Conservation (phyloP, 2,797 vertebrate genomes). For the Sebastes variabilis region DNA sequence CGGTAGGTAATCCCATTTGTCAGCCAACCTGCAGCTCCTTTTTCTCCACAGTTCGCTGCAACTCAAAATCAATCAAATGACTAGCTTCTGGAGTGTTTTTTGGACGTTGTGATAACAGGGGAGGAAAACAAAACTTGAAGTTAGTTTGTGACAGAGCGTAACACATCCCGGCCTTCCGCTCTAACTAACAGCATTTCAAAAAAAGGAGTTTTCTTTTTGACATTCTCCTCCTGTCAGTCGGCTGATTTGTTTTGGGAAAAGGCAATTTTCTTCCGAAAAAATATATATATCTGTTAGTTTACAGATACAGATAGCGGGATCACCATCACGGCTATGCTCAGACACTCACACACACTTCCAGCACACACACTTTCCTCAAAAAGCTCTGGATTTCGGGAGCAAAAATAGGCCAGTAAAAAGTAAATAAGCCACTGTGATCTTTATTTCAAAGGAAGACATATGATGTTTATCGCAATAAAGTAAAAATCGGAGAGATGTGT, state of each 20-base stretch:
- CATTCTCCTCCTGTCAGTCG: conserved; percentile 28
- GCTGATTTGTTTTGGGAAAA: conserved; percentile 58
- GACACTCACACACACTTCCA: conserved; percentile 24
- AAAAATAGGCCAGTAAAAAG: conserved; percentile 57
- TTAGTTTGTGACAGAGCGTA: neutral
- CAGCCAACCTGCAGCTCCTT: conserved; percentile 4
- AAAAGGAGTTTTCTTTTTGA: conserved; percentile 14
- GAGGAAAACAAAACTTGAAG: neutral
- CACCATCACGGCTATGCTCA: conserved; percentile 19
- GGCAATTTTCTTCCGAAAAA: conserved; percentile 37
- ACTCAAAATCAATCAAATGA: neutral
- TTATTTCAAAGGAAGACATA: conserved; percentile 62
- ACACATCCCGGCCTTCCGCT: neutral
- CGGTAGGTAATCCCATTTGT: conserved; percentile 19
- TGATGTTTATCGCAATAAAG: conserved; percentile 65
- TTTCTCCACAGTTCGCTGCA: neutral
- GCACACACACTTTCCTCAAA: conserved; percentile 16
- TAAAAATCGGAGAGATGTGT: conserved; percentile 48
- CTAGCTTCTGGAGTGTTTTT: neutral
- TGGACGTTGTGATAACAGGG: neutral
- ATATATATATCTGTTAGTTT: conserved; percentile 32
- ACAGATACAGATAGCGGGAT: conserved; percentile 56
- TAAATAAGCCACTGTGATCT: conserved; percentile 69
- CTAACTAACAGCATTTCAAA: conserved; percentile 16
- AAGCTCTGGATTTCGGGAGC: conserved; percentile 34